Conservation (phyloP, 2,113 vertebrate genomes). For the Alosa alosa region DNA sequence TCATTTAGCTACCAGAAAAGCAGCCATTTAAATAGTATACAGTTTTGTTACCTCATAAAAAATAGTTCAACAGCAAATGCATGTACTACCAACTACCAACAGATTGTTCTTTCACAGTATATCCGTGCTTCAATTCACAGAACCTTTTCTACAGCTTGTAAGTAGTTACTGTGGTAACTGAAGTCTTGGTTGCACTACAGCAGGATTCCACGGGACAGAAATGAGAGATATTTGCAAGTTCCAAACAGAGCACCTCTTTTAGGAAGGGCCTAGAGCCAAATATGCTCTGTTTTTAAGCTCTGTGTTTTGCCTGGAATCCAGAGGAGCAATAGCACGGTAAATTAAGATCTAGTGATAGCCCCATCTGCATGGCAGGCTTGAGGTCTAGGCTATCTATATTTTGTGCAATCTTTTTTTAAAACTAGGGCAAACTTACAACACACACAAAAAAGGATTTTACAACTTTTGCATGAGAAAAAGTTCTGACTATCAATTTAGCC, state of each 20-base stretch:
- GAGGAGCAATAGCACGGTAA: slow-evolving; percentile 21
- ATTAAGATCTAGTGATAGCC: slow-evolving; percentile 35
- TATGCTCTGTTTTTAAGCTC: slow-evolving; percentile 22
- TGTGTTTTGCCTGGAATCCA: slow-evolving; percentile 34
- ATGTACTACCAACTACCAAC: not conserved
- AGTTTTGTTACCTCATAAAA: not conserved
- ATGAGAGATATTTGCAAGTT: slow-evolving; percentile 38
- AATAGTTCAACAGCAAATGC: not conserved
- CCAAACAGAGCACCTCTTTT: slow-evolving; percentile 32
- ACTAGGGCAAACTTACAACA: not conserved
- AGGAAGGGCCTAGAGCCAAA: slow-evolving; percentile 28
- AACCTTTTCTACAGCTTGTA: slow-evolving; percentile 14
- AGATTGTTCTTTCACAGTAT: not conserved
- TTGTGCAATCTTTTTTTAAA: slow-evolving; percentile 19
- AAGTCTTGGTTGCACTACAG: slow-evolving; percentile 25
- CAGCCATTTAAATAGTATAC: not conserved
- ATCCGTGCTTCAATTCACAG: not conserved
- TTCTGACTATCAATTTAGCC: not conserved
- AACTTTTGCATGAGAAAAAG: not conserved
- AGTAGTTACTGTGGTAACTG: slow-evolving; percentile 29
- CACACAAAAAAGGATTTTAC: not conserved
- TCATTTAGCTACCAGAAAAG: not conserved
- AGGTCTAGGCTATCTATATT: slow-evolving; percentile 26
- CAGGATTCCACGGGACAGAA: slow-evolving; percentile 33
- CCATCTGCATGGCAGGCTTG: not conserved